Conservation (phyloP, 2,888 invertebrate genomes). For the Morpho helenor region DNA sequence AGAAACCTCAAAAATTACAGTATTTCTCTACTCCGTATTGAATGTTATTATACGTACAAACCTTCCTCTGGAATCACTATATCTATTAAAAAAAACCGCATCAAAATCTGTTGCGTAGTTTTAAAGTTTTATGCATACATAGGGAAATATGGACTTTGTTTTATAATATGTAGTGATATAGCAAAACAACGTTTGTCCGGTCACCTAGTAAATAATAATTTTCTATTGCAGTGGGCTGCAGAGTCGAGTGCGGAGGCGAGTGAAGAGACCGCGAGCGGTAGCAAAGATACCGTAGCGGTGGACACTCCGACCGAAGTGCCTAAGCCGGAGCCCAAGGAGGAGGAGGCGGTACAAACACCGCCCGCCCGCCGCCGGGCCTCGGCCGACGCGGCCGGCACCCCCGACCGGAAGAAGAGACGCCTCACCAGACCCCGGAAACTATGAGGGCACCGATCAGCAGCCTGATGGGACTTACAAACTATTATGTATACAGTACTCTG, state of each 20-base stretch:
- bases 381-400: conserved; percentile 52
- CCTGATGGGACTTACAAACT: not conserved
- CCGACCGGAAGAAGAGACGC: conserved; percentile 71
- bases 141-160: no score
- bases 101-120: no score
- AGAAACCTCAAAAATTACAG: no score
- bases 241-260: conserved; percentile 44
- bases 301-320: conserved; percentile 29
- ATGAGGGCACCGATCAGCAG: conserved; percentile 32
- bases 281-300: conserved; percentile 31
- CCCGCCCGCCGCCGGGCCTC: conserved; percentile 61
- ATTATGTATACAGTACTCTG: no score
- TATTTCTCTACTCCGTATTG: no score
- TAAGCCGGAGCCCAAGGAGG: conserved; percentile 35
- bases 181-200: not conserved
- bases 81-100: no score
- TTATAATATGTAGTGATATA: no score
- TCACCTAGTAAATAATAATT: not conserved
- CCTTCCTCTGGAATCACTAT: no score
- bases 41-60: no score
- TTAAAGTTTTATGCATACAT: no score
- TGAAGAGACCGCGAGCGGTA: conserved; percentile 35
- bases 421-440: conserved; percentile 70
- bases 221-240: conserved; percentile 50
- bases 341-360: conserved; percentile 40